A percentile compares a stretch with the other conserved stretches of the same genome.
Conservation (phyloP, 2,113 vertebrate species). For the Phalacrocorax aristotelis region DNA sequence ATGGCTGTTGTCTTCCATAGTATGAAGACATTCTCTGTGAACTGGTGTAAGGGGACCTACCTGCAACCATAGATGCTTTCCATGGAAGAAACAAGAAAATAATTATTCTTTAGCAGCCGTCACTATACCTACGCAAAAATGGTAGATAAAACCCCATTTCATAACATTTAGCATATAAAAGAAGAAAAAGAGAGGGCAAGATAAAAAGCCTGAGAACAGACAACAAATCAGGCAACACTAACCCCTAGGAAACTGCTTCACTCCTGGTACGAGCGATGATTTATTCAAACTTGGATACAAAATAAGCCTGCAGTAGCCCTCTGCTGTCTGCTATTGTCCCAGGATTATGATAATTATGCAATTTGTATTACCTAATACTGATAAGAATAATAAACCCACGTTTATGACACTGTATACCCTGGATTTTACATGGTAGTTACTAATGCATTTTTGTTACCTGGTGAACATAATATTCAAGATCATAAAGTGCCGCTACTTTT, state of each 20-base stretch:
- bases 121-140: background rate
- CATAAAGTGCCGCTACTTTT: conserved; percentile 82
- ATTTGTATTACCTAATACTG: conserved; percentile 41
- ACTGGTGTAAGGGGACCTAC: background rate
- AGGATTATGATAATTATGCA: conserved; percentile 59
- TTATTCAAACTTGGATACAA: conserved; percentile 10
- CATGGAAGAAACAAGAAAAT: background rate
- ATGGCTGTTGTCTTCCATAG: background rate
- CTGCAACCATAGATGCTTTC: background rate
- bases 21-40: background rate
- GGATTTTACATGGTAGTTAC: conserved; percentile 3
- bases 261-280: background rate
- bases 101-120: background rate
- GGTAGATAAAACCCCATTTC: background rate
- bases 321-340: conserved; percentile 43
- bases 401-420: background rate
- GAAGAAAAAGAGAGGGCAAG: background rate
- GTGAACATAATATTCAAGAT: conserved; percentile 95
- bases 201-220: background rate
- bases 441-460: conserved; percentile 78
- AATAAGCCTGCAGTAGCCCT: conserved; percentile 24
- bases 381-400: conserved; percentile 49
- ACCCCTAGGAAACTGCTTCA: background rate
- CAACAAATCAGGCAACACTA: background rate
- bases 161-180: background rate